Evolutionary conservation across 2,113 vertebrate species (phyloP).

Genomic region (Acanthochromis polyacanthus): DNA sequence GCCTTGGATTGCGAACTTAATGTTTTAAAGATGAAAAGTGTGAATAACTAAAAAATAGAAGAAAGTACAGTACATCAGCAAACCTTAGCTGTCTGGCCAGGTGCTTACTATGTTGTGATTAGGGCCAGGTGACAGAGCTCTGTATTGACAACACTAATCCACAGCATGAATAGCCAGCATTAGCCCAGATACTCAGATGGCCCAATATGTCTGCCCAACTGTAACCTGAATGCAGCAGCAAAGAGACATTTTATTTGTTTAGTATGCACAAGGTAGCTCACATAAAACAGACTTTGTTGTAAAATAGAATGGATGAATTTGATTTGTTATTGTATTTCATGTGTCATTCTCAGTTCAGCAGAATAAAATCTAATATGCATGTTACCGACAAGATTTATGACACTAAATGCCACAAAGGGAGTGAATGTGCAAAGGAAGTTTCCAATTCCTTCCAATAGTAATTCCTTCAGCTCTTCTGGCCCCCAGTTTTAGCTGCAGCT

Average conservation of each 20-base stretch:
- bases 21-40: background rate
- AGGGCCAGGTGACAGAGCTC: slow-evolving; percentile 45
- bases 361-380: background rate
- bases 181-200: slow-evolving; percentile 66
- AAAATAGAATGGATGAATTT: background rate
- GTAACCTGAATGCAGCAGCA: slow-evolving; percentile 8
- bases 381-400: slow-evolving; percentile 11
- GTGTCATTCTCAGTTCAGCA: background rate
- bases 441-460: background rate
- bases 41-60: background rate
- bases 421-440: background rate
- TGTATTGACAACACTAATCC: slow-evolving; percentile 68
- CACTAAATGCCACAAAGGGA: background rate
- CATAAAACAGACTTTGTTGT: background rate
- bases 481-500: slow-evolving; percentile 19
- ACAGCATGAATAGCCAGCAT: slow-evolving; percentile 69
- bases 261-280: background rate
- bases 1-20: background rate
- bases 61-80: background rate
- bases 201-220: slow-evolving; percentile 27
- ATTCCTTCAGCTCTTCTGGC: background rate
- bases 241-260: background rate
- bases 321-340: background rate
- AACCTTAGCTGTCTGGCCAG: background rate
- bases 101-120: slow-evolving; percentile 42